phyloP scores from a whole-genome alignment of 2,113 vertebrate species.

The Pontoporia blainvillei region DNA sequence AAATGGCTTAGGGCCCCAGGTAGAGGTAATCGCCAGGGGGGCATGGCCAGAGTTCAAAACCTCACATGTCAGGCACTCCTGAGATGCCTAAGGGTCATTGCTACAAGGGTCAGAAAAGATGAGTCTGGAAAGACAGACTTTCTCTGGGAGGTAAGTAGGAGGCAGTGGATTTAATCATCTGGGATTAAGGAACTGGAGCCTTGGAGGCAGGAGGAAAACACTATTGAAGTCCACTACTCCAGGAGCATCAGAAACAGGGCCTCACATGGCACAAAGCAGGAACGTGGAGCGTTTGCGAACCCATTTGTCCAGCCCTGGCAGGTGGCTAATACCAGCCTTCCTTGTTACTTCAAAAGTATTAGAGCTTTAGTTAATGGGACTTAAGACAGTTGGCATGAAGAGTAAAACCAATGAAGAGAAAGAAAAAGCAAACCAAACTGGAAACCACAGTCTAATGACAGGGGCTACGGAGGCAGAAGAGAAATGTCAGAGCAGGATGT shows the following conservation, averaged over 20 bases:
- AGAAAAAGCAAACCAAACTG: constrained; percentile 21
- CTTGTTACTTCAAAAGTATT: background rate
- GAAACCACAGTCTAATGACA: constrained; percentile 20
- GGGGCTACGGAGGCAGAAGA: background rate
- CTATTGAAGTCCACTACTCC: background rate
- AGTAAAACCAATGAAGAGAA: constrained; percentile 22
- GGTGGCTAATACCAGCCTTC: background rate
- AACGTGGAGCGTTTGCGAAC: background rate
- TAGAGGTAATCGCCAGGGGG: background rate
- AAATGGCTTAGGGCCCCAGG: background rate
- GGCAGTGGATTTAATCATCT: background rate
- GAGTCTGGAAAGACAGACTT: background rate
- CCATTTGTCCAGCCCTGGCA: background rate
- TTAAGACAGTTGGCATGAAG: background rate
- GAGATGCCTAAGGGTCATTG: background rate
- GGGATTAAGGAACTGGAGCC: background rate
- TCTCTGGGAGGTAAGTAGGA: background rate
- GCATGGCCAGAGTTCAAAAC: background rate
- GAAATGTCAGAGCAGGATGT: constrained; percentile 32
- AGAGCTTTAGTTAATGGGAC: background rate
- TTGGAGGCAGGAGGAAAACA: background rate
- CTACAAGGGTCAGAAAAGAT: background rate
- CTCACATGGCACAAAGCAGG: background rate
- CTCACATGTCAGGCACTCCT: background rate
- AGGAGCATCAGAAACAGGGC: background rate